A percentile compares a stretch with the other conserved stretches of the same genome.
Conservation (phyloP, 2,888 invertebrate species). For the Neocrepidodera transversa region DNA sequence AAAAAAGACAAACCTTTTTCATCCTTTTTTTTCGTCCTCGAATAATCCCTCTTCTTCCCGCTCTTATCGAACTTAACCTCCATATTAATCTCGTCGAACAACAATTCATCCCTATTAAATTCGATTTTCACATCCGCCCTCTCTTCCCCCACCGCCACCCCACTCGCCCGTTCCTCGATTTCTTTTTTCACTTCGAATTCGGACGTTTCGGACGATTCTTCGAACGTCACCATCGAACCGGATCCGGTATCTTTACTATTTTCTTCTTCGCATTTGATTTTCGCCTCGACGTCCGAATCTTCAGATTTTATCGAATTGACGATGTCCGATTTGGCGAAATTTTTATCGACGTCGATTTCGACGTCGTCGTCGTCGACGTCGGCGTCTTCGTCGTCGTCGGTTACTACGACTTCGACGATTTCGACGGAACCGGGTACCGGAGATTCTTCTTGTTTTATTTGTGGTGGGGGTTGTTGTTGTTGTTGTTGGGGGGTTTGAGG, state of each 20-base stretch:
- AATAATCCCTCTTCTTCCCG: constrained; percentile 70
- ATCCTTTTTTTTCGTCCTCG: constrained; percentile 62
- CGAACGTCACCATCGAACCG: constrained; percentile 25
- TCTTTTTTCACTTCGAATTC: constrained; percentile 38
- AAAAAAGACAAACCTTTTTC: too few species aligned
- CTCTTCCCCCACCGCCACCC: constrained; percentile 47
- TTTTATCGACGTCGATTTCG: constrained; percentile 55
- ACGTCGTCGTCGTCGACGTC: constrained; percentile 56
- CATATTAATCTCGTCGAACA: constrained; percentile 67
- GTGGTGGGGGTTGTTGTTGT: constrained; percentile 33
- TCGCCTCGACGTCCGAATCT: constrained; percentile 36
- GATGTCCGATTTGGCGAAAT: constrained; percentile 45
- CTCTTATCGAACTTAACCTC: constrained; percentile 67
- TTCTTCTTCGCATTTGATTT: constrained; percentile 35
- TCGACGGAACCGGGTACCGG: constrained; percentile 53
- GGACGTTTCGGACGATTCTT: constrained; percentile 38
- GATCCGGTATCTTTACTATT: constrained; percentile 21
- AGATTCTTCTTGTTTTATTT: constrained; percentile 36
- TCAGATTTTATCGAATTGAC: constrained; percentile 25
- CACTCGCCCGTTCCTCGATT: constrained; percentile 38
- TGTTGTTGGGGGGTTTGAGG: too few species aligned
- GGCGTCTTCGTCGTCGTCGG: constrained; percentile 57
- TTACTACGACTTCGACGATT: constrained; percentile 59
- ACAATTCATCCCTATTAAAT: constrained; percentile 51
- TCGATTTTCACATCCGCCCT: constrained; percentile 18